These are phyloP conservation scores for Drosophila leontia DNA, from an alignment of 1,140 invertebrate species.

Conservation along the genomic window DNA sequence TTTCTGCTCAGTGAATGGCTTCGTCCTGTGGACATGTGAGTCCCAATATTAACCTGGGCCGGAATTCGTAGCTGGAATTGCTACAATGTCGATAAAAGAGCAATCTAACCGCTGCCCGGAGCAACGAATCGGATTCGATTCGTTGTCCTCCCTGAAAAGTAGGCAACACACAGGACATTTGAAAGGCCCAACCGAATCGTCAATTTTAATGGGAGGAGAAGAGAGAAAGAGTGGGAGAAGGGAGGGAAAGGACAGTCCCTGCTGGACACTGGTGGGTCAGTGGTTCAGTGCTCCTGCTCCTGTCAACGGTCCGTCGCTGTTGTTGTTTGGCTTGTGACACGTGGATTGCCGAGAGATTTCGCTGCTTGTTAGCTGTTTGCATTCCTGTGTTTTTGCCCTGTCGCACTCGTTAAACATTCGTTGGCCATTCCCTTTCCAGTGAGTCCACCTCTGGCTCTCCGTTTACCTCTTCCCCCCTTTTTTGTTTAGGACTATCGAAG, in stretches of 20 bases:
- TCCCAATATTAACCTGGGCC: conserved; percentile 20
- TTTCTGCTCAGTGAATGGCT: neutral
- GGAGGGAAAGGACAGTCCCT: neutral
- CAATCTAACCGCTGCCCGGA: conserved; percentile 42
- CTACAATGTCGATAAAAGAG: conserved; percentile 37
- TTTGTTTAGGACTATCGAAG: neutral
- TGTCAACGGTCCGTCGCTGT: conserved; percentile 25
- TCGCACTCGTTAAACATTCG: conserved; percentile 27
- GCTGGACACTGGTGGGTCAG: conserved; percentile 4
- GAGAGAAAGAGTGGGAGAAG: neutral
- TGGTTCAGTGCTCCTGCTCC: conserved; percentile 14
- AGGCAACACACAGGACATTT: conserved; percentile 10
- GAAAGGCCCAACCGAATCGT: conserved; percentile 10
- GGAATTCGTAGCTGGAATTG: conserved; percentile 9
- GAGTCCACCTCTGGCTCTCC: neutral
- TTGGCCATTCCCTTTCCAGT: conserved; percentile 5
- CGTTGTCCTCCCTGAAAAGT: conserved; percentile 17
- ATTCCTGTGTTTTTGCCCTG: conserved; percentile 15
- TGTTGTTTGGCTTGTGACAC: conserved; percentile 42
- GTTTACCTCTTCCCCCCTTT: too few relatives aligned
- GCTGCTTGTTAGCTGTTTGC: conserved; percentile 27
- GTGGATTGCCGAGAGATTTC: conserved; percentile 39
- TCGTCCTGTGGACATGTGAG: neutral
- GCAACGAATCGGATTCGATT: conserved; percentile 19
- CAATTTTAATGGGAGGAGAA: conserved; percentile 11